Base-by-base conservation (phyloP, 2,797 vertebrate genomes). In the Hypotaenidia okinawae region DNA sequence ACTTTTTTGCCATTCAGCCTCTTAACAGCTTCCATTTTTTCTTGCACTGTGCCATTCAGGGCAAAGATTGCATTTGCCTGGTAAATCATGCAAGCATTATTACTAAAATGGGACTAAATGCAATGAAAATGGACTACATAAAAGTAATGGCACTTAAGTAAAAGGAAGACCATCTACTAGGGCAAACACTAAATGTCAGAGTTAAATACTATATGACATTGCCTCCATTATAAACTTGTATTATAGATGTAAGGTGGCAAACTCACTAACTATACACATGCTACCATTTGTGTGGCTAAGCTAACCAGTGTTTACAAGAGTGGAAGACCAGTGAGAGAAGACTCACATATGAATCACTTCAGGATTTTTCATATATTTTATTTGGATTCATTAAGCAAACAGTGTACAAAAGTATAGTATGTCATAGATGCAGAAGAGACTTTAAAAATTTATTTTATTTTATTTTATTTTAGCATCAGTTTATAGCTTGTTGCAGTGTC, bases 1-100 rank as follows among this genome's bases (percentile, higher is more conserved):
- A 98, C 99, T 98, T 98, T 98, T 98, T 98, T 98, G 97, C 97
- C 97, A 97, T 98, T 98, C 98, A 98, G 98, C 97, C 98, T 99
- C 98, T 99, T 99, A 99, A 99, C 98, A 98, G 98, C 98, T 99
- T 99, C 98, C 98, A 99, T 99, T 98, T 99, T 98, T 99, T 98
- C 98, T 98, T 98, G 97, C 98, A 97, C 98, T 98, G 96, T 98
- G 98, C 98, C 98, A 98, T 98, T 98, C 98, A 97, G 98, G 98
- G 98, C 98, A 99, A 98, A 98, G 98, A 98, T 98, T 98, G 97
- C 98, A 98, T 98, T 98, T 99, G 98, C 98, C 98, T 99, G 98
- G 98, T 99, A 99, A 99, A 99, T 99, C 98, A 98, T 98, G 98
- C 99, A 99, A 98, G 97, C 97, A 97, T 98, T 98, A 99, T 99